Evolutionary conservation across 2,797 vertebrate species (phyloP).

Genomic region (Myotis myotis): DNA sequence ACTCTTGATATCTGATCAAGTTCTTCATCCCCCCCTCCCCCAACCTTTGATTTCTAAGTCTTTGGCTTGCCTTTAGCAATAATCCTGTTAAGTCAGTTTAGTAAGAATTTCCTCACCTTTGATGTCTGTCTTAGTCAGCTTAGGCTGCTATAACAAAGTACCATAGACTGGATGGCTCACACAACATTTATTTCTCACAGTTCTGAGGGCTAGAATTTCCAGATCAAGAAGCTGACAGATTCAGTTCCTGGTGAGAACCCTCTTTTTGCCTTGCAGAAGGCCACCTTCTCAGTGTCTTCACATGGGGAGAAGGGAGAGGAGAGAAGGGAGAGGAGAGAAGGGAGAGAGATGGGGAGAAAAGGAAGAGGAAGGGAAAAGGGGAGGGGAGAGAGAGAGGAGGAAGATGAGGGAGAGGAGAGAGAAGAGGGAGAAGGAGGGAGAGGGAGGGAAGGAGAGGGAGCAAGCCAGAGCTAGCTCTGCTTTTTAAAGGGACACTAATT

Average conservation of each 20-base stretch:
- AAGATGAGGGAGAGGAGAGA: background rate
- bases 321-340: too few species aligned
- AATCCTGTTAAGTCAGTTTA: background rate
- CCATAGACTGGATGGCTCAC: background rate
- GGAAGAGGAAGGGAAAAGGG: background rate
- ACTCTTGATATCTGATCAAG: background rate
- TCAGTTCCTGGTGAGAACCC: background rate
- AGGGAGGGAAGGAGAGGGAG: background rate
- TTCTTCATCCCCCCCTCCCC: background rate
- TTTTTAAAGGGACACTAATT: background rate
- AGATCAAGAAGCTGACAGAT: background rate
- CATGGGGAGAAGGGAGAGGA: background rate
- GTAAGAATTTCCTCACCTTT: background rate
- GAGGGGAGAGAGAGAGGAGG: too few species aligned
- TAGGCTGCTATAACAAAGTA: background rate
- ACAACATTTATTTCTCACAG: background rate
- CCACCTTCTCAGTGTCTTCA: background rate
- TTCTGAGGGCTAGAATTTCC: background rate
- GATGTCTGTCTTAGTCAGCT: background rate
- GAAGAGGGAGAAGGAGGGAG: background rate
- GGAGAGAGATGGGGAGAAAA: too few species aligned
- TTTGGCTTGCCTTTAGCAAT: background rate
- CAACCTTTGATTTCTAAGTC: background rate
- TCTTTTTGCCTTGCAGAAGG: background rate
- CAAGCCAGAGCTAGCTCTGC: background rate